Conservation (phyloP, 2,888 invertebrate species). For the Mythimna albipuncta region DNA sequence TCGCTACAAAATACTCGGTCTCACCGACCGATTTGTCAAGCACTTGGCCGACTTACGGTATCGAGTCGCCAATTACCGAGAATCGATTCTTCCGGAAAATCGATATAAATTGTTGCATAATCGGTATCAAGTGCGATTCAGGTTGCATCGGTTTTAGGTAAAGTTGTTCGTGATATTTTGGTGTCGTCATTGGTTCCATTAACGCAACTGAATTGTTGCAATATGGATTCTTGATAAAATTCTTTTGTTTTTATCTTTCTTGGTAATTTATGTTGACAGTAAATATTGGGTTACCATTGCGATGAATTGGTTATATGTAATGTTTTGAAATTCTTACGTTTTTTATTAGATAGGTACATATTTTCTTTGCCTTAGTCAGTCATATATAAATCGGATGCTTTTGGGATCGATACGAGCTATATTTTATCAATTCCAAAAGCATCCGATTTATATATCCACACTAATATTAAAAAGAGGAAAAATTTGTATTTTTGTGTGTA, state of each 20-base stretch:
- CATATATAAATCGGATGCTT: neutral
- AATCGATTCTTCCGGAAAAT: slow-evolving; percentile 85
- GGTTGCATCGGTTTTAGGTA: slow-evolving; percentile 30
- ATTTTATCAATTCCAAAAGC: no score
- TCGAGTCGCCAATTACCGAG: slow-evolving; percentile 75
- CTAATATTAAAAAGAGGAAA: no score
- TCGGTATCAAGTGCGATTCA: slow-evolving; percentile 53
- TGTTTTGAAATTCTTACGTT: neutral
- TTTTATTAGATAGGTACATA: neutral
- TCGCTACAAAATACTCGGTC: slow-evolving; percentile 49
- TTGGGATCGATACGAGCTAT: no score
- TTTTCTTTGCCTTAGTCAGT: neutral
- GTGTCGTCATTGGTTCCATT: slow-evolving; percentile 1
- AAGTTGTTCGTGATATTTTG: slow-evolving; percentile 31
- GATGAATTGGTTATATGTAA: neutral
- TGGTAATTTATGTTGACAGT: slow-evolving; percentile 8
- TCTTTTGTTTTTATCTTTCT: slow-evolving; percentile 16
- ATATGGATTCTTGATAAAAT: slow-evolving; percentile 1
- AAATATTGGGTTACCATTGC: neutral
- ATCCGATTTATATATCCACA: no score
- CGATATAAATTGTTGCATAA: slow-evolving; percentile 78
- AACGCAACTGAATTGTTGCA: slow-evolving; percentile 3
- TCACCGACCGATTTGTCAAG: slow-evolving; percentile 79
- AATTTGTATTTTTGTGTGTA: no score
- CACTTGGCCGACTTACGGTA: slow-evolving; percentile 82